These are phyloP conservation scores for Parazoanthus atlanticus DNA, from an alignment of 92 coral and sea anemone species.

Conservation along the genomic window DNA sequence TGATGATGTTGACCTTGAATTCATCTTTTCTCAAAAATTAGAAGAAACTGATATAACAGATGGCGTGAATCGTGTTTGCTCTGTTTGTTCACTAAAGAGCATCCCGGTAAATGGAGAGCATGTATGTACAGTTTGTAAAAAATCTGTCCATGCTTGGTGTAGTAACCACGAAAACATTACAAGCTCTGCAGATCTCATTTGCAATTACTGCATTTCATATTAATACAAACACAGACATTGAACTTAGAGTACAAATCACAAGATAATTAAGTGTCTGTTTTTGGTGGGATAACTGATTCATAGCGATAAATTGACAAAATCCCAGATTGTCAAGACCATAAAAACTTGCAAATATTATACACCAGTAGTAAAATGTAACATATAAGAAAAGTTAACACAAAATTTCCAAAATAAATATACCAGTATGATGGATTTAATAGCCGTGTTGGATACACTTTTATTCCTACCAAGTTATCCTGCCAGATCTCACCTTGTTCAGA, in stretches of 20 bases:
- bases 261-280: neutral
- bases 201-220: constrained; percentile 58
- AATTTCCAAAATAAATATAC: no score
- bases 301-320: no score
- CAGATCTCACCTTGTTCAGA: no score
- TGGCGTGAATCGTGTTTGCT: constrained; percentile 42
- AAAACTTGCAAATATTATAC: no score
- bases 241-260: constrained; percentile 10
- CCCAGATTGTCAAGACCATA: no score
- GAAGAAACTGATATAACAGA: constrained; percentile 27
- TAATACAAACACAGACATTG: constrained; percentile 30
- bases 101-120: constrained; percentile 74
- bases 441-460: no score
- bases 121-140: constrained; percentile 54
- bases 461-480: no score
- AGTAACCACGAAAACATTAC: constrained; percentile 72
- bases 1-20: constrained; percentile 51
- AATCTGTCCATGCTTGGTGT: constrained; percentile 72
- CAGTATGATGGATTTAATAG: no score
- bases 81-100: constrained; percentile 56
- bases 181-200: constrained; percentile 64
- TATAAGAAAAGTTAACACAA: no score
- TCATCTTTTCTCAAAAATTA: constrained; percentile 24
- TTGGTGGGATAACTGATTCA: no score
- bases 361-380: no score